Conservation (phyloP, 2,888 invertebrate species). For the Agriopis marginaria region DNA sequence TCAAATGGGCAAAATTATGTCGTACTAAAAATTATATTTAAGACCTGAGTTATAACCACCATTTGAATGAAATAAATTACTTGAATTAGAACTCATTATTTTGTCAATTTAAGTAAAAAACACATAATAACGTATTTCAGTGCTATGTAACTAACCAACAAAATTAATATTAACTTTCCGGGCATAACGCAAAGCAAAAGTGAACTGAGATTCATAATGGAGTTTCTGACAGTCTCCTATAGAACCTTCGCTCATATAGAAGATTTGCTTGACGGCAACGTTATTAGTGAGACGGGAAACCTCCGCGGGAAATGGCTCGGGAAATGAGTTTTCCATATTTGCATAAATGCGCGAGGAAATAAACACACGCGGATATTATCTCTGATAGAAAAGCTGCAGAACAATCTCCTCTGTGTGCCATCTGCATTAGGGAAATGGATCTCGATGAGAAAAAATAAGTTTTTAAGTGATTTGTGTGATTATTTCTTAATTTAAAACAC, state of each 20-base stretch:
- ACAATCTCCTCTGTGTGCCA: slow-evolving; percentile 61
- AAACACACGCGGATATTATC: slow-evolving; percentile 82
- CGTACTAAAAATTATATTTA: too few species aligned
- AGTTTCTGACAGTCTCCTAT: neutral
- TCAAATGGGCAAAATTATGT: too few species aligned
- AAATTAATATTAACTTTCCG: slow-evolving; percentile 24
- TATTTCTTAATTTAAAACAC: too few species aligned
- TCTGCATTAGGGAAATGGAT: slow-evolving; percentile 51
- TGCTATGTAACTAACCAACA: neutral
- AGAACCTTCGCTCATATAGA: slow-evolving; percentile 37
- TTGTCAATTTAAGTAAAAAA: too few species aligned
- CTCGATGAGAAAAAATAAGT: slow-evolving; percentile 21
- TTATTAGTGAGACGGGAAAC: slow-evolving; percentile 38
- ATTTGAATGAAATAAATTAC: too few species aligned
- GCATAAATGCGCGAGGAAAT: slow-evolving; percentile 80
- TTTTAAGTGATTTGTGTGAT: neutral
- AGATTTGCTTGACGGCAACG: slow-evolving; percentile 46
- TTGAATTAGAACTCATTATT: too few species aligned
- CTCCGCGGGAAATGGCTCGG: slow-evolving; percentile 72
- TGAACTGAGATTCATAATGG: slow-evolving; percentile 13
- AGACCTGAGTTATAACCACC: too few species aligned
- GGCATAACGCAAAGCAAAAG: slow-evolving; percentile 8
- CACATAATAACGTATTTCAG: neutral
- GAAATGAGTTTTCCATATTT: slow-evolving; percentile 83
- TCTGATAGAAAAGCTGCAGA: slow-evolving; percentile 52